Evolutionary conservation across 2,797 vertebrate genomes (phyloP), one percentile per base, ranked within the genome.

Genomic region (Scleropages formosus): DNA sequence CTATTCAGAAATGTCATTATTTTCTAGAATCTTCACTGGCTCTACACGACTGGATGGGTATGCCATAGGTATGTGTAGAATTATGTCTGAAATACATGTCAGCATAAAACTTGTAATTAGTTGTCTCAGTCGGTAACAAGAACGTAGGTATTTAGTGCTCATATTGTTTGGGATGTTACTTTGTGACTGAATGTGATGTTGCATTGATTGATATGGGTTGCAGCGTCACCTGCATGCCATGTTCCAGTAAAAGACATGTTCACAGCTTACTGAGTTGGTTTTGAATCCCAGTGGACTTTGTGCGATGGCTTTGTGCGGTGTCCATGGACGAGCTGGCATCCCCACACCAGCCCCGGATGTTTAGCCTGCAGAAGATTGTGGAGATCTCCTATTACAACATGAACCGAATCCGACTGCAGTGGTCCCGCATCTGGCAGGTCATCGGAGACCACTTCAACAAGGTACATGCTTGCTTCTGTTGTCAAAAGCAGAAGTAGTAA

Each of bases 331-430:
- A 98, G 84, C 86, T 98, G 88, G 96, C 96, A 18, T 96, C 95
- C 0, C 88, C 94, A 0, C 96, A 97, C 84, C 96, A 98, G 78
- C 95, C 96, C 0, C 92, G 96, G 77, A 98, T 98, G 96, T 98
- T 98, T 90, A 98, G 96, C 84, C 82, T 98, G 82, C 96, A 98
- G 85, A 98, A 98, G 92, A 98, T 98, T 0, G 96, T 98, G 85
- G 96, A 98, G 83, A 98, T 98, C 72, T 98, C 96, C 0, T 98
- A 98, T 69, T 98, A 98, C 88, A 98, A 98, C 91, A 98, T 98
- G 96, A 97, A 95, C 88, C 94, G 96, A 65, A 98, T 98, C 82
- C 85, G 96, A 62, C 90, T 98, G 75, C 96, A 98, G 89, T 98
- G 96, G 96, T 98, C 96, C 7, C 91, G 96, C 63, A 96, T 98